These are phyloP conservation scores for Lithobates sylvaticus DNA, from an alignment of 2,797 vertebrate species.

Conservation along the genomic window DNA sequence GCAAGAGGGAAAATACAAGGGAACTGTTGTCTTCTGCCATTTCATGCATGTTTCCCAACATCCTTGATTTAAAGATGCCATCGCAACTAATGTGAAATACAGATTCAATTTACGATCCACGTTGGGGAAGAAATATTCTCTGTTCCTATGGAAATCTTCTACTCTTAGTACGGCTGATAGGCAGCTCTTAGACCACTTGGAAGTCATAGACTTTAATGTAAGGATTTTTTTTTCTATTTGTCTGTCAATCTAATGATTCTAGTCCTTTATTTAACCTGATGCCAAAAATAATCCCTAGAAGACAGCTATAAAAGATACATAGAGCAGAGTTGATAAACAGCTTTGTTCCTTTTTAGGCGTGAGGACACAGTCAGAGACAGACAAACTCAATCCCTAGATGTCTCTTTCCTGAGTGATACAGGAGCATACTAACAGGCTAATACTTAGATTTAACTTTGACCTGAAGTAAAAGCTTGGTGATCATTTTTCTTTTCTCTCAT, in stretches of 20 bases:
- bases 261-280: background rate
- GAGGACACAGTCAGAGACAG: constrained; percentile 56
- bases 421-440: constrained; percentile 67
- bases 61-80: constrained; percentile 31
- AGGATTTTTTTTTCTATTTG: constrained; percentile 12
- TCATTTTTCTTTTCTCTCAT: background rate
- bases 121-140: constrained; percentile 14
- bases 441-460: constrained; percentile 70
- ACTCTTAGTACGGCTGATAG: constrained; percentile 33
- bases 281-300: background rate
- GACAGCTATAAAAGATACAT: background rate
- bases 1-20: constrained; percentile 75
- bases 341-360: background rate
- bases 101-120: constrained; percentile 35
- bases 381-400: constrained; percentile 70
- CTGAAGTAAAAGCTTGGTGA: constrained; percentile 59
- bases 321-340: background rate
- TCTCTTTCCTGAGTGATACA: constrained; percentile 69
- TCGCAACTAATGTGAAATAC: constrained; percentile 27
- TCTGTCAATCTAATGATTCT: constrained; percentile 1
- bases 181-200: constrained; percentile 34
- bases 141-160: constrained; percentile 56
- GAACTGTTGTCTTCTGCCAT: constrained; percentile 53
- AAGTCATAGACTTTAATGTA: constrained; percentile 41
- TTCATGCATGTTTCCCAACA: constrained; percentile 31